These are phyloP conservation scores for Apamea sordens DNA, from an alignment of 2,888 invertebrate genomes.

Conservation along the genomic window DNA sequence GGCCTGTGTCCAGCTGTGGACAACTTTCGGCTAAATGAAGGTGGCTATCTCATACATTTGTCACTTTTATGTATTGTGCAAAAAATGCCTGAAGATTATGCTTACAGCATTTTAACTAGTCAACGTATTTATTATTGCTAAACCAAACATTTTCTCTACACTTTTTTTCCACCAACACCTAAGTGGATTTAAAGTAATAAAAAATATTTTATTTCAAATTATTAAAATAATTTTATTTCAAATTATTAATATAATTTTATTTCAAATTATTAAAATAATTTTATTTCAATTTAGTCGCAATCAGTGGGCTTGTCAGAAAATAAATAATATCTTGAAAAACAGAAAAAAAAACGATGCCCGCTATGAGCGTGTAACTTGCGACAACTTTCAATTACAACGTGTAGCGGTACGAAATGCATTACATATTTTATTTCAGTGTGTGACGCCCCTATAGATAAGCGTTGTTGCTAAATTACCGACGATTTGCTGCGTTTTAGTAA, in stretches of 20 bases:
- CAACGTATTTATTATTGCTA: no score
- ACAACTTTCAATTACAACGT: slow-evolving; percentile 69
- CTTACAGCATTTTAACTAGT: no score
- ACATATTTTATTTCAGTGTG: slow-evolving; percentile 68
- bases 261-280: no score
- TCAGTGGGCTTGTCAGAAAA: background rate
- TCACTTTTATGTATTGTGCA: background rate
- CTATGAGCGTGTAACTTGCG: slow-evolving; percentile 40
- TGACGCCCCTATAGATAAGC: slow-evolving; percentile 41
- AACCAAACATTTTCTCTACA: no score
- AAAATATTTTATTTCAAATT: no score
- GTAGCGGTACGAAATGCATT: slow-evolving; percentile 67
- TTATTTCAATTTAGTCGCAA: background rate
- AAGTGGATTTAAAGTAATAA: no score
- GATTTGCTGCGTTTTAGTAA: slow-evolving; percentile 42
- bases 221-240: no score
- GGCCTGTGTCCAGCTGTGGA: background rate
- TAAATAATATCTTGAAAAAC: no score
- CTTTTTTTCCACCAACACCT: no score
- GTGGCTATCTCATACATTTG: background rate
- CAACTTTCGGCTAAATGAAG: no score
- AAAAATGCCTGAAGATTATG: background rate
- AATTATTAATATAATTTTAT: no score
- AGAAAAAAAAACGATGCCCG: background rate
- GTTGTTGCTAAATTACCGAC: slow-evolving; percentile 33